Evolutionary conservation across 2,888 invertebrate genomes (phyloP).

Genomic region (Osedax frankpressi): DNA sequence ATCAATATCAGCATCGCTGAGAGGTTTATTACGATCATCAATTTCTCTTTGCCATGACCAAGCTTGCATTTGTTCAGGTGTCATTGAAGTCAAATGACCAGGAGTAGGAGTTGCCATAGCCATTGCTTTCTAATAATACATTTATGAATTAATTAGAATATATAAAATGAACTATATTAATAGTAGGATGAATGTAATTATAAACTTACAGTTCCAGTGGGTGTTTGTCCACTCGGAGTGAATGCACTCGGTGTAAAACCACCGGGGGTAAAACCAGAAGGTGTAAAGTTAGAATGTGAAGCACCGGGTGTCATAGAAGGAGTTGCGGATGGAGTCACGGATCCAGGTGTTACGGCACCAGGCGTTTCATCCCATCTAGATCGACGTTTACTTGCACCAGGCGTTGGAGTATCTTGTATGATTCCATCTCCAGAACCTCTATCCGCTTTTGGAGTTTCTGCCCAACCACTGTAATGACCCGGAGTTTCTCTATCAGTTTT

Average conservation of each 20-base stretch:
- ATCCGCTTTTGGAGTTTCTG: slow-evolving; percentile 92
- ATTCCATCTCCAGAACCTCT: slow-evolving; percentile 51
- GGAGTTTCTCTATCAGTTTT: slow-evolving; percentile 93
- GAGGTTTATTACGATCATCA: slow-evolving; percentile 88
- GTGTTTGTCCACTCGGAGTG: slow-evolving; percentile 42
- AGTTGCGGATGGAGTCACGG: slow-evolving; percentile 51
- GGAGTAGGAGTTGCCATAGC: slow-evolving; percentile 95
- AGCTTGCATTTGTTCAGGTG: slow-evolving; percentile 94
- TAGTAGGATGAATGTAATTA: slow-evolving; percentile 31
- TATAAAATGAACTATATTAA: slow-evolving; percentile 28
- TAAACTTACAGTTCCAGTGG: slow-evolving; percentile 27
- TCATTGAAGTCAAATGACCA: slow-evolving; percentile 86
- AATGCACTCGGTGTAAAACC: slow-evolving; percentile 39
- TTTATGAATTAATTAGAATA: too few species aligned
- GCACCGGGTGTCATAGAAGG: slow-evolving; percentile 24
- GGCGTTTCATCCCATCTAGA: slow-evolving; percentile 99
- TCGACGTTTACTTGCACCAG: slow-evolving; percentile 81
- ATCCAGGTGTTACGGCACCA: slow-evolving; percentile 50
- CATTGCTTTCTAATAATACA: slow-evolving; percentile 67
- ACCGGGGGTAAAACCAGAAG: slow-evolving; percentile 33
- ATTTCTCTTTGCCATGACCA: slow-evolving; percentile 97
- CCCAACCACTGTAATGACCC: slow-evolving; percentile 92
- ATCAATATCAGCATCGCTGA: slow-evolving; percentile 92
- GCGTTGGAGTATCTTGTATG: slow-evolving; percentile 80
- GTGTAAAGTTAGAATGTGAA: slow-evolving; percentile 20